Evolutionary conservation across 2,888 invertebrate species (phyloP).

Genomic region (Chrysodeixis includens): DNA sequence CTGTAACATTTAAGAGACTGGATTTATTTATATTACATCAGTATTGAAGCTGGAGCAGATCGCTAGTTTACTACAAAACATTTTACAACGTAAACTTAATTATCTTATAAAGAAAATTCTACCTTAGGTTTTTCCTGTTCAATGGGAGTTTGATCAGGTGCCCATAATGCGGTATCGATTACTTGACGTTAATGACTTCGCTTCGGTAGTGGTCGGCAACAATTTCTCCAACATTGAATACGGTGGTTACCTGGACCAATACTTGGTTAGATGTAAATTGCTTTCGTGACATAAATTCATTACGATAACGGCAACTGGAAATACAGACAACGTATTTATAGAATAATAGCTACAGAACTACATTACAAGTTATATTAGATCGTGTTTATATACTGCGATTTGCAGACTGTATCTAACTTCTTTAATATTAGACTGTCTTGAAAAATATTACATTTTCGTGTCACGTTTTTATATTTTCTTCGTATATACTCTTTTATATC

Average conservation of each 20-base stretch:
- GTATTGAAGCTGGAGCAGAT: too few species aligned
- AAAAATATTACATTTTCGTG: background rate
- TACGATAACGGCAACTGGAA: background rate
- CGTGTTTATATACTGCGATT: background rate
- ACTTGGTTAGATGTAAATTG: background rate
- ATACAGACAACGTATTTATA: background rate
- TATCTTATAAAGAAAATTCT: background rate
- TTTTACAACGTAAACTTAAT: too few species aligned
- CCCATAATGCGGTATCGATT: constrained; percentile 11
- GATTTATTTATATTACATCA: too few species aligned
- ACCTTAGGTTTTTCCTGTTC: background rate
- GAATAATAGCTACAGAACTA: background rate
- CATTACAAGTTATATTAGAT: background rate
- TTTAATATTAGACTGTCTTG: background rate
- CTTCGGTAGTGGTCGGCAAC: background rate
- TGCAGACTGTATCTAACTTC: background rate
- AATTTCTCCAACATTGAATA: constrained; percentile 8
- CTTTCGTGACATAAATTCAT: background rate
- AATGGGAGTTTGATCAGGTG: constrained; percentile 5
- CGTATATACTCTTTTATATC: too few species aligned
- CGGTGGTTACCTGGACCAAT: constrained; percentile 16
- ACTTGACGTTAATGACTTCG: constrained; percentile 5
- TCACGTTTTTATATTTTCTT: background rate
- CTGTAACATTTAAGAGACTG: too few species aligned
- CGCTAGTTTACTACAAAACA: too few species aligned